Evolutionary conservation across 2,113 vertebrate species (phyloP), one percentile per base, ranked within the genome.

Genomic region (Fulmarus glacialis): DNA sequence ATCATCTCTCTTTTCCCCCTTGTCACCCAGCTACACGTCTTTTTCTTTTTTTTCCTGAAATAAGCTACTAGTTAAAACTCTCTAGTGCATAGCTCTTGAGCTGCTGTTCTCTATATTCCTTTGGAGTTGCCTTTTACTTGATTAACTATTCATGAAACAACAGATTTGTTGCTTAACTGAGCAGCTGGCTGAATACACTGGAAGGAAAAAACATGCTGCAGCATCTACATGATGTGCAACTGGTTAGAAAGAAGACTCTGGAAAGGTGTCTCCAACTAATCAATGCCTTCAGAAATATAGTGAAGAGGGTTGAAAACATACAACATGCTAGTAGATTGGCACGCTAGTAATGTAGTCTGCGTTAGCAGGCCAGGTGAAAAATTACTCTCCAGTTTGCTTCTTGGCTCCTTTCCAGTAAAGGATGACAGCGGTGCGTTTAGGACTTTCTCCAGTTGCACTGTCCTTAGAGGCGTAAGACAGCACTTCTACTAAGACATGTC

Each of bases 321-420:
- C 0, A 24, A 27, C 3, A 2, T 60, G 34, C 16, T 21, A 19
- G 63, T 11, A 53, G 48, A 9, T 9, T 58, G 50, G 20, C 40
- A 47, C 43, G 42, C 18, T 4, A 11, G 26, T 23, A 40, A 29
- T 6, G 9, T 4, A 45, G 30, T 50, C 53, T 64, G n/a, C 45
- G 55, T 32, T 45, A 34, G 21, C 21, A 80, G 56, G 17, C 12
- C 20, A 8, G 34, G 36, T 75, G 52, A 56, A 59, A 89, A 64
- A 70, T 27, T 10, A 63, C 27, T 53, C 27, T 30, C 29, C 34
- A 38, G 8, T 78, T 92, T 48, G 9, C 32, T 56, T 9, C 38
- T 30, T 63, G 66, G 27, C 50, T 90, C 43, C n/a, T 55, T n/a
- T 74, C 17, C n/a, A 64, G 68, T 8, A 29, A 59, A 26, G 24